These are phyloP conservation scores for Sinodicranocentrus sp. DNA, from an alignment of 2,888 invertebrate genomes.

Conservation along the genomic window DNA sequence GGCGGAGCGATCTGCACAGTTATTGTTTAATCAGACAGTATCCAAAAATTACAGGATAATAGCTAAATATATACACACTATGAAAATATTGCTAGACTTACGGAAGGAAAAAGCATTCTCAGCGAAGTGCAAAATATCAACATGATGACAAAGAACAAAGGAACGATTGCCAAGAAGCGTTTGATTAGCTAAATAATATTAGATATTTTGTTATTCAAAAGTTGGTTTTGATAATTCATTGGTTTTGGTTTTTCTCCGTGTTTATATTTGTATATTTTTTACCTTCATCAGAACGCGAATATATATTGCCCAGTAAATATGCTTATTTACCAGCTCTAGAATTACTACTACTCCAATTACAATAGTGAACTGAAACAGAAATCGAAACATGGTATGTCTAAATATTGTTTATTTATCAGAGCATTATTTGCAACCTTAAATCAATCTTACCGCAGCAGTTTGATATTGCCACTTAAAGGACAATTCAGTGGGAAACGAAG, in stretches of 20 bases:
- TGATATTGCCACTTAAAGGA: constrained; percentile 21
- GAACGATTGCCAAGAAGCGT: constrained; percentile 47
- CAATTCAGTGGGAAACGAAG: background rate
- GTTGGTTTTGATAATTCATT: too few species aligned
- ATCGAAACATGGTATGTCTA: background rate
- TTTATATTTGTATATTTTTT: background rate
- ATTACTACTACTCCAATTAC: constrained; percentile 18
- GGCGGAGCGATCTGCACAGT: background rate
- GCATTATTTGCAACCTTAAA: background rate
- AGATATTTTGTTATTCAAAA: too few species aligned
- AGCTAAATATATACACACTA: background rate
- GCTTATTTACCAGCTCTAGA: constrained; percentile 28
- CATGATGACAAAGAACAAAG: constrained; percentile 46
- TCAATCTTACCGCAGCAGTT: constrained; percentile 5
- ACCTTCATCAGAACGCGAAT: constrained; percentile 46
- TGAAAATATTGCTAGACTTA: background rate
- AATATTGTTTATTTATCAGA: background rate
- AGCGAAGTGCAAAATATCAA: constrained; percentile 31
- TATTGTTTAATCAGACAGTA: background rate
- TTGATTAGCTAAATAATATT: constrained; percentile 34
- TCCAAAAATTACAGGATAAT: background rate
- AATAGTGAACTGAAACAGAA: constrained; percentile 23
- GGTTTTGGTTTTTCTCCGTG: too few species aligned
- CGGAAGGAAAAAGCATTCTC: constrained; percentile 44
- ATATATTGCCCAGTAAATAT: constrained; percentile 53